Evolutionary conservation across 2,797 vertebrate species (phyloP), one percentile per base, ranked within the genome.

Genomic region (Epinephelus malabaricus): DNA sequence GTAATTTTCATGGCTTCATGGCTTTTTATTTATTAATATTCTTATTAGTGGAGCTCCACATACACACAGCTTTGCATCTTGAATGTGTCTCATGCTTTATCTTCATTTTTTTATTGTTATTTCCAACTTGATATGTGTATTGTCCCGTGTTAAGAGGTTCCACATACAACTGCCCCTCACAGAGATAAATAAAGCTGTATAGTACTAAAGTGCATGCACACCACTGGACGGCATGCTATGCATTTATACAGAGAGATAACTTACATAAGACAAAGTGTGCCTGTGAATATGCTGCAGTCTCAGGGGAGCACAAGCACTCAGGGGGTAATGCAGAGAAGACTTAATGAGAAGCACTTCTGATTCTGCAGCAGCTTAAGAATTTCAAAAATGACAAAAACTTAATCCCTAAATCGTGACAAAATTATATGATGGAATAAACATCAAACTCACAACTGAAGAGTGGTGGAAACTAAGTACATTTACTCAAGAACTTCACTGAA

Each of bases 211-310:
- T 66, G 50, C 15, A 18, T 27, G 21, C 43, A 64, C 50, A 66
- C 3, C 21, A 51, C 30, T 13, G 34, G 38, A 63, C 62, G 34
- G 13, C 50, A 60, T 13, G 19, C 6, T 5, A 3, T 56, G 12
- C 6, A 53, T 73, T 49, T 49, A 69, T 47, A 64, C 9, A 18
- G 51, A 2, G 10, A 49, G 23, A 53, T 58, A 45, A 18, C 38
- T 34, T 2, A 25, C 25, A 59, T 71, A n/a, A 58, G n/a, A 45
- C 21, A 49, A 55, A 72, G 53, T 54, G 23, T 55, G 61, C 25
- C 9, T 14, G 53, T 58, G 54, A 63, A 79, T 18, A 60, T 67
- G 59, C 46, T 61, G 62, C 75, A 43, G n/a, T 67, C 77, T 63
- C 43, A 47, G 38, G 40, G 68, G 64, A 67, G 54, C 0, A 25